phyloP scores from a whole-genome alignment of 2,888 invertebrate genomes.

The Barypeithes pellucidus region DNA sequence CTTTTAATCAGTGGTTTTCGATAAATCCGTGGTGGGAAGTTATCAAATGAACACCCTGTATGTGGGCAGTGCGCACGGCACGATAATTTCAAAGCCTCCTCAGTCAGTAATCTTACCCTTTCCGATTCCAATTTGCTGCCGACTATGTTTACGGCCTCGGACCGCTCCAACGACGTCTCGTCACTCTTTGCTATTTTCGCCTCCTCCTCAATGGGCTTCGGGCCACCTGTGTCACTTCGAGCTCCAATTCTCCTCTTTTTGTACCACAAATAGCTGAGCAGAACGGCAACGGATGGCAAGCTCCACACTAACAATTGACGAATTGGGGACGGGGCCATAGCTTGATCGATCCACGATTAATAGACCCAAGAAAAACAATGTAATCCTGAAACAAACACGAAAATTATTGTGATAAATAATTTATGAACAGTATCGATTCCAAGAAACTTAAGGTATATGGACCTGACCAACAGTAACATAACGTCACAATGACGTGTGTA shows the following conservation, averaged over 20 bases:
- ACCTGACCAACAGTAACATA: too few relatives aligned
- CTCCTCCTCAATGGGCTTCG: constrained; percentile 57
- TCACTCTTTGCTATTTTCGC: constrained; percentile 14
- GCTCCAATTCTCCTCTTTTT: constrained; percentile 84
- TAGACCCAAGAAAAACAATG: constrained; percentile 73
- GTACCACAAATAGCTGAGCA: constrained; percentile 88
- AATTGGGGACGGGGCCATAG: constrained; percentile 80
- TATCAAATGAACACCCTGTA: too few relatives aligned
- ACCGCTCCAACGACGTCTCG: constrained; percentile 29
- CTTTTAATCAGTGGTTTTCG: too few relatives aligned
- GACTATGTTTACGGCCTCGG: constrained; percentile 61
- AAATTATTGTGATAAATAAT: background rate
- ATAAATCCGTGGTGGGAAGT: too few relatives aligned
- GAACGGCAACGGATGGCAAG: constrained; percentile 84
- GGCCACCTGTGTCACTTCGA: constrained; percentile 84
- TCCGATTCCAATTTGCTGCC: constrained; percentile 72
- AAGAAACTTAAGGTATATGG: background rate
- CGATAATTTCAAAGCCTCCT: too few relatives aligned
- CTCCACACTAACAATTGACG: constrained; percentile 86
- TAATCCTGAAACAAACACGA: constrained; percentile 66
- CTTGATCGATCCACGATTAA: constrained; percentile 81
- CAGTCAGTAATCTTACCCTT: constrained; percentile 20
- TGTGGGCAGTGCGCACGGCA: too few relatives aligned
- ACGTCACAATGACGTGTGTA: too few relatives aligned
- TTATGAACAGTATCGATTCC: background rate